phyloP scores from a whole-genome alignment of 2,797 vertebrate genomes.

The Hirundo rustica region DNA sequence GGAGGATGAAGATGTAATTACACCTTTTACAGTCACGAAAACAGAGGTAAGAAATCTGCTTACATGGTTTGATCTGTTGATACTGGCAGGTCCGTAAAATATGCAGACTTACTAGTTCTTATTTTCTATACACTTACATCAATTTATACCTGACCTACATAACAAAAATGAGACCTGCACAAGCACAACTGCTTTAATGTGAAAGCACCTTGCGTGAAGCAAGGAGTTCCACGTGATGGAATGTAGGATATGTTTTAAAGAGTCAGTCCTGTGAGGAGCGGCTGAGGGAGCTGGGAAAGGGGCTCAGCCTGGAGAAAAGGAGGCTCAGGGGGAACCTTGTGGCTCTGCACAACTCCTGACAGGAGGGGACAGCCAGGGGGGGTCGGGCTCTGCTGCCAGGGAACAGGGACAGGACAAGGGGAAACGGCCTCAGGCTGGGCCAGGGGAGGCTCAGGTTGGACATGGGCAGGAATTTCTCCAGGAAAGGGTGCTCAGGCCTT shows the following conservation, averaged over 20 bases:
- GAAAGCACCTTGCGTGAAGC: not conserved
- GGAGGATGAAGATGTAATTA: not conserved
- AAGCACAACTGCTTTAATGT: not conserved
- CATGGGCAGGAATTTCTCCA: too few species aligned
- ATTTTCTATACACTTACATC: not conserved
- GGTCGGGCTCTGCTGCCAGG: not conserved
- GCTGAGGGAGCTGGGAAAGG: not conserved
- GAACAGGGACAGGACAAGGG: too few species aligned
- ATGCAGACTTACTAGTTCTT: not conserved
- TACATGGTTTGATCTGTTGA: not conserved
- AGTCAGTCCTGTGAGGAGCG: rapidly evolving
- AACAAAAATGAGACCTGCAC: not conserved
- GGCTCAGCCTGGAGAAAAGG: not conserved
- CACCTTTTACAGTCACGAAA: not conserved
- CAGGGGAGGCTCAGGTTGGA: too few species aligned
- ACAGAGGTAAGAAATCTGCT: not conserved
- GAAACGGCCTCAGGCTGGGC: too few species aligned
- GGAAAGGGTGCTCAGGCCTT: too few species aligned
- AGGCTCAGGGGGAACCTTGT: not conserved
- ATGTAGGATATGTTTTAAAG: not conserved
- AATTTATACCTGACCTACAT: not conserved
- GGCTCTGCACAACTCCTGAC: not conserved
- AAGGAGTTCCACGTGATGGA: not conserved
- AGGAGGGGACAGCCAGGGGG: not conserved
- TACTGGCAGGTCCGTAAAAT: not conserved